phyloP scores from a whole-genome alignment of 2,797 vertebrate genomes.

The Sebastes baramenuke region DNA sequence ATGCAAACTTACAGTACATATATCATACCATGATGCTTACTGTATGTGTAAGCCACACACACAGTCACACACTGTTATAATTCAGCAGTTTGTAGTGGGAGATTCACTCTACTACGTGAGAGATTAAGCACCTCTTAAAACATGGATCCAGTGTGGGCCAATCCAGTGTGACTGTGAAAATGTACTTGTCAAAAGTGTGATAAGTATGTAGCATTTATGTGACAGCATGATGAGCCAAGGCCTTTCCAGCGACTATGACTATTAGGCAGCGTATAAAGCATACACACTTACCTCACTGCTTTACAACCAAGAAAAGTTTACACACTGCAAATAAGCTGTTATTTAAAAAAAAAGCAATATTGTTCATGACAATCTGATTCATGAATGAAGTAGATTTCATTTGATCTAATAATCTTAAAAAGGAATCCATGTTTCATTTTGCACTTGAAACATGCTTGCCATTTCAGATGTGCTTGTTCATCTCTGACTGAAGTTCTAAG shows the following conservation, averaged over 20 bases:
- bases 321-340: background rate
- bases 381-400: background rate
- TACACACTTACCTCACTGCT: conserved; percentile 30
- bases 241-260: conserved; percentile 31
- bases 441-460: background rate
- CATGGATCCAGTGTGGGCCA: conserved; percentile 34
- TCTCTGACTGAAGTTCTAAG: background rate
- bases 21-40: background rate
- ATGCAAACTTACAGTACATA: background rate
- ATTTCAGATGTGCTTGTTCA: background rate
- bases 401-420: background rate
- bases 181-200: conserved; percentile 61
- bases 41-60: background rate
- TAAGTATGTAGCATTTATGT: conserved; percentile 62
- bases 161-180: conserved; percentile 57
- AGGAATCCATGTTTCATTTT: background rate
- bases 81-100: conserved; percentile 49
- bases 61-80: conserved; percentile 39
- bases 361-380: conserved; percentile 1
- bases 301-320: conserved; percentile 1
- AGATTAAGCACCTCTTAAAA: conserved; percentile 69
- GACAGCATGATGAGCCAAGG: conserved; percentile 55
- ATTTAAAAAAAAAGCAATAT: background rate
- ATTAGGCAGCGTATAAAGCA: conserved; percentile 32
- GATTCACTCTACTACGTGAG: conserved; percentile 1